phyloP scores from a whole-genome alignment of 2,797 vertebrate species.

The Sebastes oblongus region DNA sequence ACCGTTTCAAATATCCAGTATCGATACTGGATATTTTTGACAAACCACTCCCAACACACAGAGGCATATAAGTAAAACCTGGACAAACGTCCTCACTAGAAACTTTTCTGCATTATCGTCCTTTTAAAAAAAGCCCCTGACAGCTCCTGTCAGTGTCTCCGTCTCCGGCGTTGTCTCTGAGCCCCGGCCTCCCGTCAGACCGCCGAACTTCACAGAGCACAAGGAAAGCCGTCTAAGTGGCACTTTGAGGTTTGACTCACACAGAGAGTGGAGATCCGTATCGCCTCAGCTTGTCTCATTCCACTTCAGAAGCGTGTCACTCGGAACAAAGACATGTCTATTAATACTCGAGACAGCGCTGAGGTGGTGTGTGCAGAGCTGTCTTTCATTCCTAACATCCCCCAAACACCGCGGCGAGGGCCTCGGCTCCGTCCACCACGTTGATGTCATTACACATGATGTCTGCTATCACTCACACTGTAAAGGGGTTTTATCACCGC shows the following conservation, averaged over 20 bases:
- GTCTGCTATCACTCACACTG: slow-evolving; percentile 47
- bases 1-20: too few relatives aligned
- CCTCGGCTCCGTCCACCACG: slow-evolving; percentile 3
- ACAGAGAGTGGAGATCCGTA: slow-evolving; percentile 74
- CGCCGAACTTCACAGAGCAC: slow-evolving; percentile 63
- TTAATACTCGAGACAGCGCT: slow-evolving; percentile 67
- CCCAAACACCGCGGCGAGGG: background rate
- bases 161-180: slow-evolving; percentile 18
- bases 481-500: slow-evolving; percentile 43
- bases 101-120: slow-evolving; percentile 36
- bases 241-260: slow-evolving; percentile 78
- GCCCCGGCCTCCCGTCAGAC: background rate
- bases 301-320: slow-evolving; percentile 72
- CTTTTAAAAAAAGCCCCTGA: slow-evolving; percentile 48
- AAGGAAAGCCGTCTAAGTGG: slow-evolving; percentile 70
- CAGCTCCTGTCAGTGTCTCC: slow-evolving; percentile 68
- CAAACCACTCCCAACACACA: slow-evolving; percentile 1
- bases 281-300: slow-evolving; percentile 70
- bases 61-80: slow-evolving; percentile 40
- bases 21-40: too few relatives aligned
- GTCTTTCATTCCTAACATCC: slow-evolving; percentile 60
- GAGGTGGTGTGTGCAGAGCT: slow-evolving; percentile 61
- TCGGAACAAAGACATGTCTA: slow-evolving; percentile 79
- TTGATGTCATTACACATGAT: slow-evolving; percentile 55
- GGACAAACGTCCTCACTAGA: background rate